Conservation (phyloP, 2,797 vertebrate species). For the Falco naumanni region DNA sequence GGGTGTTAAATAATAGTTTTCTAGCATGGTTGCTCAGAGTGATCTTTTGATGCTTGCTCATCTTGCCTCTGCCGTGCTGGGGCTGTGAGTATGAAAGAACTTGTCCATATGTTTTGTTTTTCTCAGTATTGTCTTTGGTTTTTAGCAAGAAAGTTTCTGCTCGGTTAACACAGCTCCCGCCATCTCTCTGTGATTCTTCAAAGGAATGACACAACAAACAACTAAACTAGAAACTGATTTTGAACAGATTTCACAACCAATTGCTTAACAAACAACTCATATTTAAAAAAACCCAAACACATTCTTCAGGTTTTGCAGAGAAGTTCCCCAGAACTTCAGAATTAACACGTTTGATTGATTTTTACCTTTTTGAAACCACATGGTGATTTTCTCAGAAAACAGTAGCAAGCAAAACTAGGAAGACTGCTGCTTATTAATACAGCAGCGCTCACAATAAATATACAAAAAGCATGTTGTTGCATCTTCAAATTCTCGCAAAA, state of each 20-base stretch:
- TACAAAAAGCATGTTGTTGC: rapidly evolving
- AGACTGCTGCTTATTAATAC: background rate
- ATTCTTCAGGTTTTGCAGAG: background rate
- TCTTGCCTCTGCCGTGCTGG: background rate
- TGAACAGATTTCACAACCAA: background rate
- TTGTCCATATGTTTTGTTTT: background rate
- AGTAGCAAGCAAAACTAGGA: background rate
- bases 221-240: background rate
- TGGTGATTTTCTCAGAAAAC: background rate
- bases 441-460: background rate
- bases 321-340: background rate
- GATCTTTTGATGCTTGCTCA: background rate
- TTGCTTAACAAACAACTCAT: background rate
- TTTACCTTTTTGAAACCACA: rapidly evolving
- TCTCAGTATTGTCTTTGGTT: background rate
- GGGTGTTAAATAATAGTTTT: background rate
- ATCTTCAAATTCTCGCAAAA: too few species aligned
- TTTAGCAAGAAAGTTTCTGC: background rate
- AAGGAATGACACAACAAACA: background rate
- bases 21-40: background rate
- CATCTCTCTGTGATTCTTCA: background rate
- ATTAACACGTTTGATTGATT: background rate
- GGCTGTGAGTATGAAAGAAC: background rate
- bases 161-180: background rate
- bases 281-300: background rate